These are phyloP conservation scores for Agrotis segetum DNA, from an alignment of 2,888 invertebrate species.

Conservation along the genomic window DNA sequence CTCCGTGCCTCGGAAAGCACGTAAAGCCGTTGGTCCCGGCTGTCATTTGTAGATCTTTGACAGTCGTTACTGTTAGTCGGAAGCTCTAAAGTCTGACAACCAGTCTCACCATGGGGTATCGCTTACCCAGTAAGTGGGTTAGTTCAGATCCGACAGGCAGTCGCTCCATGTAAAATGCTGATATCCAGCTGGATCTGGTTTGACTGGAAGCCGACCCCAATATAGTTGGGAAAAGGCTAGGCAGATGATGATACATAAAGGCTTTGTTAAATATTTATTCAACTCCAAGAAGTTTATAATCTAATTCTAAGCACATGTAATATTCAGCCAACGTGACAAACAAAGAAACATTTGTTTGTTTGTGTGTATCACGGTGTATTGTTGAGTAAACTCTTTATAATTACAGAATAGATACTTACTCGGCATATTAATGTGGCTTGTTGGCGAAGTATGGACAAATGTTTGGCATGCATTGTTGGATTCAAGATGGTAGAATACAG, in stretches of 20 bases:
- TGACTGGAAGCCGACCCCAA: no score
- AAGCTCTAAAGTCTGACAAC: no score
- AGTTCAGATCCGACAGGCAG: no score
- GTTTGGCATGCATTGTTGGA: constrained; percentile 22
- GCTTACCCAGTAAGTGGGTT: no score
- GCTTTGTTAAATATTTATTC: constrained; percentile 29
- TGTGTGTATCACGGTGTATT: constrained; percentile 43
- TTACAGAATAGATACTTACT: constrained; percentile 58
- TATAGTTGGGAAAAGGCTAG: no score
- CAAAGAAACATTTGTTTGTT: constrained; percentile 60
- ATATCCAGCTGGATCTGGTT: no score
- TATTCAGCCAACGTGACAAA: constrained; percentile 55
- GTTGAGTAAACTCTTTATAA: constrained; percentile 64
- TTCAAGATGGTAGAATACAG: background rate
- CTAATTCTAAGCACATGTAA: constrained; percentile 43
- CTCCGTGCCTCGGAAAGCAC: no score
- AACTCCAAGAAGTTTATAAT: constrained; percentile 42
- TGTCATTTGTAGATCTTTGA: no score
- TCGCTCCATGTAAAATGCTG: no score
- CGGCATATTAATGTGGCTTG: constrained; percentile 54
- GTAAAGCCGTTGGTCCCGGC: no score
- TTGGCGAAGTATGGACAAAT: constrained; percentile 35
- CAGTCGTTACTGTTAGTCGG: no score
- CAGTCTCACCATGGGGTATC: no score
- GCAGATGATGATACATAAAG: background rate